Evolutionary conservation across 2,888 invertebrate species (phyloP), one percentile per base, ranked within the genome.

Genomic region (Campopleginae sp.): DNA sequence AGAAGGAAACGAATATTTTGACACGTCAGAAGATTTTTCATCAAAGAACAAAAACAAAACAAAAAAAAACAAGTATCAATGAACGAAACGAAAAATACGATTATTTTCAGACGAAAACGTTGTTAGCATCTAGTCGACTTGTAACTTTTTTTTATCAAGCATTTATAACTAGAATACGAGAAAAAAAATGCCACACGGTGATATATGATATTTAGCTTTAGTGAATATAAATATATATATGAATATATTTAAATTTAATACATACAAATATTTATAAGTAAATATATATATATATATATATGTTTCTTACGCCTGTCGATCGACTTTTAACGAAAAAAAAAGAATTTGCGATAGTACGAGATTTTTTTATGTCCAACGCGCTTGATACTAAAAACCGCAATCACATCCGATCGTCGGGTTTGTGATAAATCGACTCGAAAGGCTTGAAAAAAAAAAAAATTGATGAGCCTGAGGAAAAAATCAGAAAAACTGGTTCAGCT

Each of bases 21-120:
- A 80, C 72, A 77, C 71, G 66, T 12, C 48, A 76, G 74, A 70
- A 44, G 70, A 61, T 66, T 33, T 33, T n/a, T 51, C 14, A 46
- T 38, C 58, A 12, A 51, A 17, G 2, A 48, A 17, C 12, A 31
- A 46, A 58, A 27, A 38, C 38, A 10, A 66, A 63, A 76, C 31
- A 83, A 58, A 31, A 75, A 61, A 8, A 14, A 75, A 23, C 46
- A 63, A 44, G 27, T 61, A 72, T 54, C 71, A 48, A 66, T 61
- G 65, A 33, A 65, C 51, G 58, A 14, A 42, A 79, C 42, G 42
- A 72, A 65, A 82, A 80, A 77, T 80, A 79, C 80, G 85, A 88
- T 90, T 89, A 89, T 86, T 91, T 89, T 90, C 88, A 88, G 86
- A 88, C 71, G 63, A 70, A 85, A 86, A 90, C 88, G 88, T 91